Percentiles rank a stretch among this genome's conserved stretches.
These are phyloP conservation scores for Zootermopsis nevadensis DNA, from an alignment of 2,888 invertebrate species.

Conservation along the genomic window DNA sequence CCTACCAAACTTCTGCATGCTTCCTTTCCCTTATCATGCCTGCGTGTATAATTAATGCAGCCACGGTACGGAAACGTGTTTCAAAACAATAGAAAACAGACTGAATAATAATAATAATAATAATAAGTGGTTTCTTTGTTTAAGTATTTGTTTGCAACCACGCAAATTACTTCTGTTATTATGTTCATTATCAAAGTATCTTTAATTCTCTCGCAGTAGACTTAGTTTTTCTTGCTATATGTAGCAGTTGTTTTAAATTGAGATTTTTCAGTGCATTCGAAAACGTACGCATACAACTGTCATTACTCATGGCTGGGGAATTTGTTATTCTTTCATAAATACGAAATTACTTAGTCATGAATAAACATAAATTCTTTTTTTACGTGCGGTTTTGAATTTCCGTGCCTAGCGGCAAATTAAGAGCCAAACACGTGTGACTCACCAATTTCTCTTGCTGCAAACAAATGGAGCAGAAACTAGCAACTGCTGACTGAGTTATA, in stretches of 20 bases:
- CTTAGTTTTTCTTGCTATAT: not conserved
- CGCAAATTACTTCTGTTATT: too few species aligned
- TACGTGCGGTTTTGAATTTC: not conserved
- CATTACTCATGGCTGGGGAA: not conserved
- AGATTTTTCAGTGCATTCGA: not conserved
- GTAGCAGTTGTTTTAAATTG: not conserved
- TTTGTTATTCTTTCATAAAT: not conserved
- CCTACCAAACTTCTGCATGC: too few species aligned
- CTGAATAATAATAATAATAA: too few species aligned
- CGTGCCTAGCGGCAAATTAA: not conserved
- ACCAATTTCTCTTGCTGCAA: too few species aligned
- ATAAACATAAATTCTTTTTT: not conserved
- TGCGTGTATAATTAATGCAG: too few species aligned
- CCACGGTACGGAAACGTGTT: too few species aligned
- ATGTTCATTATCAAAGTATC: not conserved
- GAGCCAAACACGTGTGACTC: too few species aligned
- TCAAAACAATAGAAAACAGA: too few species aligned
- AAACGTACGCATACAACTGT: not conserved
- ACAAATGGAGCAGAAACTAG: not conserved
- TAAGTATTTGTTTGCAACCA: too few species aligned
- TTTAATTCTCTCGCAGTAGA: not conserved
- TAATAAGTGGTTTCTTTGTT: too few species aligned
- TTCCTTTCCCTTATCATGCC: too few species aligned
- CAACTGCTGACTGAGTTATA: not conserved
- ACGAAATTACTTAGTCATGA: not conserved